Evolutionary conservation across 2,797 vertebrate species (phyloP).

Genomic region (Triplophysa yarkandensis): DNA sequence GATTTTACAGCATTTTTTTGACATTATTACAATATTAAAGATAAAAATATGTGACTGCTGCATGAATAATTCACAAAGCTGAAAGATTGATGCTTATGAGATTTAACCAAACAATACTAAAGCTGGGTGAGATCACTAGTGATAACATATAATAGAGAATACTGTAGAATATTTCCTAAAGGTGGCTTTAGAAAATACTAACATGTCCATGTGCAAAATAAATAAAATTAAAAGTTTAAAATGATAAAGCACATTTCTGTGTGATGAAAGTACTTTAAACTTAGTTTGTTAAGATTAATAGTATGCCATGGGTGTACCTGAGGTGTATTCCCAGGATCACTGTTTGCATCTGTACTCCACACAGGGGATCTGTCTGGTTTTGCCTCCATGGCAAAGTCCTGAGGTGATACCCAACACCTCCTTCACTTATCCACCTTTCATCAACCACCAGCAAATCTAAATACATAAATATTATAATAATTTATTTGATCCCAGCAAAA

Average conservation of each 20-base stretch:
- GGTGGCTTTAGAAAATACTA: background rate
- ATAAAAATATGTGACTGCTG: too few relatives aligned
- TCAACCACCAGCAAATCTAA: conserved; percentile 38
- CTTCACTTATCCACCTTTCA: conserved; percentile 54
- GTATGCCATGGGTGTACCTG: conserved; percentile 66
- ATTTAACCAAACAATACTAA: too few relatives aligned
- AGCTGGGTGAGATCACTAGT: too few relatives aligned
- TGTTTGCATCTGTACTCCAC: conserved; percentile 73
- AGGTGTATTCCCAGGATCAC: conserved; percentile 66
- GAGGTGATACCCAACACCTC: conserved; percentile 45
- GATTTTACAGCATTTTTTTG: too few relatives aligned
- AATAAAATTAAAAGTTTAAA: background rate
- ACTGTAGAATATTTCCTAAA: too few relatives aligned
- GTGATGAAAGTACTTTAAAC: background rate
- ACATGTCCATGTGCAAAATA: background rate
- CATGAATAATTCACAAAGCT: too few relatives aligned
- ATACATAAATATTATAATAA: background rate
- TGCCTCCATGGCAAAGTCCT: conserved; percentile 75
- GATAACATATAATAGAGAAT: too few relatives aligned
- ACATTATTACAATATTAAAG: too few relatives aligned
- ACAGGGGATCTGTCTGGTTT: conserved; percentile 76
- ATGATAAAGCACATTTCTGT: background rate
- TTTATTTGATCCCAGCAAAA: too few relatives aligned
- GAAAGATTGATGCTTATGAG: too few relatives aligned
- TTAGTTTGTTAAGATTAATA: background rate